Evolutionary conservation across 2,888 invertebrate genomes (phyloP), one percentile per base, ranked within the genome.

Genomic region (Congeria kusceri): DNA sequence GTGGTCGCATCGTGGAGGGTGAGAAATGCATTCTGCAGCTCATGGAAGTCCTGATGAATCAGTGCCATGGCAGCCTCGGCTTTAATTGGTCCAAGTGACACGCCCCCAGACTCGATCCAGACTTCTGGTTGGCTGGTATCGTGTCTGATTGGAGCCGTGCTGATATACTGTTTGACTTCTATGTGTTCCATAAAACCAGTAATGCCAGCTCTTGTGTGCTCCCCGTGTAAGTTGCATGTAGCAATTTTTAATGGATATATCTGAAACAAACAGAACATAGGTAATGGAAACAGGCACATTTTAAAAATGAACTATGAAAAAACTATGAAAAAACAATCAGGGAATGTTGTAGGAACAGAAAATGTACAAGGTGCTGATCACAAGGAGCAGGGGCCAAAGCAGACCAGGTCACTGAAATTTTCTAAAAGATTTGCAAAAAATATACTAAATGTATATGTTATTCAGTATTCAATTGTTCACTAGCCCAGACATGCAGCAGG

Each of bases 201-300:
- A 32, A 98, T 95, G 0, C 98, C 98, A 2, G 96, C 96, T 86
- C 97, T 96, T 44, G 97, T 97, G 89, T 97, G 96, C 84, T 96
- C 96, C 0, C 98, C 98, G 91, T 99, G 98, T n/a, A 99, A 95
- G 94, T 99, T 99, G 91, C 99, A 99, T 62, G 96, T 97, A 27
- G 98, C 96, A 78, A 98, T 93, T 64, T 98, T 95, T 46, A 98
- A 95, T 1, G 98, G 98, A 25, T 97, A 97, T 87, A 97, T 95
- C 95, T 95, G 85, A 20, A 92, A 90, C 46, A 39, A 57, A 69
- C 20, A 53, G n/a, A n/a, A n/a, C 5, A 53, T 25, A 66, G 46
- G 5, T 61, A 13, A 59, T 53, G 13, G 20, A 53, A 53, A 66
- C 56, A n/a, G 5, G 9, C 9, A 39, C 4, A 39, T 39, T 39